Evolutionary conservation across 2,113 vertebrate species (phyloP).

Genomic region (Eolophus roseicapilla): DNA sequence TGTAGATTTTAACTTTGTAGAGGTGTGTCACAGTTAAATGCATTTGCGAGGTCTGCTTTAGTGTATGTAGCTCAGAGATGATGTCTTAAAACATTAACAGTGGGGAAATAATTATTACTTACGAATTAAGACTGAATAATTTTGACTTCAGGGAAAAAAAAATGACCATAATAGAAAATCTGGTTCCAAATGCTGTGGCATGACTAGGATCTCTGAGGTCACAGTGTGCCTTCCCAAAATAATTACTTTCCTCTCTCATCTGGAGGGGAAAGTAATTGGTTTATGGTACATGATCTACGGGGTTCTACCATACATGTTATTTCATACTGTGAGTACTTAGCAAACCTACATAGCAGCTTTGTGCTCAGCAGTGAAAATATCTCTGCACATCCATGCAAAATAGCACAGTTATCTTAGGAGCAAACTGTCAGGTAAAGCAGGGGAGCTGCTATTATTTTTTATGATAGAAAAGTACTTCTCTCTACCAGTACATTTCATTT

Average conservation of each 20-base stretch:
- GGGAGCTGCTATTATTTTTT: neutral
- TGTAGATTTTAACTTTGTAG: neutral
- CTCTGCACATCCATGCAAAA: neutral
- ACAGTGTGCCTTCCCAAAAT: neutral
- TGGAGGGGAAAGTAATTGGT: neutral
- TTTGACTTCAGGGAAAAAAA: neutral
- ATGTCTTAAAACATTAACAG: neutral
- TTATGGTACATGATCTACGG: neutral
- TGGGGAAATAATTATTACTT: neutral
- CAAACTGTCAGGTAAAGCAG: neutral
- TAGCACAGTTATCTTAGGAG: neutral
- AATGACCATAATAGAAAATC: neutral
- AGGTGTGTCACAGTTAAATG: neutral
- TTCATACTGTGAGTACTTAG: neutral
- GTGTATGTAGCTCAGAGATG: neutral
- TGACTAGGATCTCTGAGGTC: neutral
- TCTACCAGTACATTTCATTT: neutral
- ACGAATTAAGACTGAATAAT: neutral
- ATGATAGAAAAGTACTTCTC: neutral
- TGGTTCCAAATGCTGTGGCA: neutral
- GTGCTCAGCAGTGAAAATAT: neutral
- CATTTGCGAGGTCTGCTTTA: neutral
- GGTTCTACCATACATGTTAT: neutral
- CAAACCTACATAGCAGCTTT: neutral
- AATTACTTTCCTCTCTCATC: conserved; percentile 6